phyloP scores from a whole-genome alignment of 2,888 invertebrate species.

The Dexiosoma caninum region DNA sequence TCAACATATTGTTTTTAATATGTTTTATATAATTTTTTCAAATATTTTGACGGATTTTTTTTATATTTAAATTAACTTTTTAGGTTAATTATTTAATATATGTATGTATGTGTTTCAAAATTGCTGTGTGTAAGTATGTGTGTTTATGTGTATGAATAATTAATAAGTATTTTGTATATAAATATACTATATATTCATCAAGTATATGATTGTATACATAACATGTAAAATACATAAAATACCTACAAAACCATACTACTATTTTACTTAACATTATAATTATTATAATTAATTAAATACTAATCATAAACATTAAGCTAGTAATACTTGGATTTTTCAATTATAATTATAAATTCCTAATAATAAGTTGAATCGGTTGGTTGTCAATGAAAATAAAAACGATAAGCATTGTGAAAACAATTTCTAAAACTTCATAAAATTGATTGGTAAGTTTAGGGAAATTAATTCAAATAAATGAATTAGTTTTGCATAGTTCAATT shows the following conservation, averaged over 20 bases:
- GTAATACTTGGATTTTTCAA: slow-evolving; percentile 68
- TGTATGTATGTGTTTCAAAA: slow-evolving; percentile 38
- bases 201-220: slow-evolving; percentile 55
- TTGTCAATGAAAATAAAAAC: slow-evolving; percentile 20
- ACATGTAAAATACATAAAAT: slow-evolving; percentile 61
- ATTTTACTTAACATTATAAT: slow-evolving; percentile 50
- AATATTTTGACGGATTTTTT: slow-evolving; percentile 60
- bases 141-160: slow-evolving; percentile 1
- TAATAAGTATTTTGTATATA: slow-evolving; percentile 22
- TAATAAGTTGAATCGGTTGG: slow-evolving; percentile 22
- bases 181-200: slow-evolving; percentile 22
- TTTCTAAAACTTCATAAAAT: slow-evolving; percentile 32
- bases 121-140: slow-evolving; percentile 37
- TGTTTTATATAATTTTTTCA: slow-evolving; percentile 31
- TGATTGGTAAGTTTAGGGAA: not conserved
- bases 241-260: slow-evolving; percentile 61
- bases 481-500: not conserved
- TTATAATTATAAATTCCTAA: slow-evolving; percentile 67
- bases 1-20: slow-evolving; percentile 51
- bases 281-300: slow-evolving; percentile 46
- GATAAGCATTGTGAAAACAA: slow-evolving; percentile 43
- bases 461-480: not conserved
- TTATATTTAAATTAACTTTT: slow-evolving; percentile 52
- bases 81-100: slow-evolving; percentile 39
- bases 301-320: slow-evolving; percentile 64